Base-by-base conservation (phyloP, 1,140 invertebrate species). In the Hycleus cichorii region DNA sequence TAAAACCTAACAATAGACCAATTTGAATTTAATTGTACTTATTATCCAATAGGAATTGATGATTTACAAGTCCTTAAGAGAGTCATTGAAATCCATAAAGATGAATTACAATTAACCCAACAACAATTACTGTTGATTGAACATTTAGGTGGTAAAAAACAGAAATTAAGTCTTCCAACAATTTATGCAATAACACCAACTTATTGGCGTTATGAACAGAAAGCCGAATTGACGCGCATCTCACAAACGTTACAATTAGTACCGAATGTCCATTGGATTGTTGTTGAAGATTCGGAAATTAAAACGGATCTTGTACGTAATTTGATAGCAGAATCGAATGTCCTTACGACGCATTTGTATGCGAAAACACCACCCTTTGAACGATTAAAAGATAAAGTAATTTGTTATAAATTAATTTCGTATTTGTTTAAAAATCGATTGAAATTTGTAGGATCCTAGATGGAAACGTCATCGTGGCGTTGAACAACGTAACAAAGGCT, bases 111-210 rank as follows among this genome's bases (percentile, higher is more conserved):
- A 46, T 45, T 71, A 39, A 67, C 69, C 5, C 64, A 71, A 40
- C 64, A 68, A 45, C 69, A 72, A 57, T 45, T 71, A 18, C 40
- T 68, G 11, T 44, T 71, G 47, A 49, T 72, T 26, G 63, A 71
- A 49, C 63, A 68, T 51, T 50, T 70, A 10, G 59, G 59, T 43
- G 39, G 46, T 24, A 46, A 61, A 63, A 51, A 60, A 64, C 27
- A 66, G 60, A 54, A 62, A 57, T 32, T 57, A 24, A 74, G 76
- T 61, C 72, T 81, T 57, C 82, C 82, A 10, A 83, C 76, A 39
- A 91, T 95, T 64, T 95, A 91, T 76, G 87, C 90, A 4, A 88
- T 98, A 50, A 98, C 95, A 4, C 95, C 95, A 25, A 98, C 95
- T 1, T 92, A 96, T 74, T 72, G 84, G 10, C 80, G 95, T 47